These are phyloP conservation scores for Imbricaverruca yamaguchii DNA, from an alignment of 2,888 invertebrate species.

Conservation along the genomic window DNA sequence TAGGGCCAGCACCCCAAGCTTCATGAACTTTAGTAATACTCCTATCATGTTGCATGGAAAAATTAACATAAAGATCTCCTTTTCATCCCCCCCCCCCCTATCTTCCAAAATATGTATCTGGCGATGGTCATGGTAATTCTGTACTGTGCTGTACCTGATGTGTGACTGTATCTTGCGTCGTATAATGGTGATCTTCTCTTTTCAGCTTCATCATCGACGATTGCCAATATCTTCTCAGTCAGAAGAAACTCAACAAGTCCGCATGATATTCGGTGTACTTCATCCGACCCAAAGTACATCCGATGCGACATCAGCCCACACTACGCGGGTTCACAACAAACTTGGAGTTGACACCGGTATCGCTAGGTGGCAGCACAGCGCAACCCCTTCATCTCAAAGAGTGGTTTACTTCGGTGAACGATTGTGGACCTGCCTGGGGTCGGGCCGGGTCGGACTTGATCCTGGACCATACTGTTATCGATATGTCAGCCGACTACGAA, in stretches of 20 bases:
- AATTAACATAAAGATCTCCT: too few species aligned
- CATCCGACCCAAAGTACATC: constrained; percentile 17
- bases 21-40: too few species aligned
- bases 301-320: background rate
- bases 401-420: background rate
- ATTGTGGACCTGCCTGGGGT: background rate
- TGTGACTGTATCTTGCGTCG: too few species aligned
- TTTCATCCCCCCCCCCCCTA: too few species aligned
- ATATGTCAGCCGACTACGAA: background rate
- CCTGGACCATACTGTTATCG: constrained; percentile 7
- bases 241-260: constrained; percentile 9
- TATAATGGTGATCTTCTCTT: too few species aligned
- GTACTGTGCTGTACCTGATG: too few species aligned
- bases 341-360: background rate
- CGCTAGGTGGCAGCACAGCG: background rate
- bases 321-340: background rate
- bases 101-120: too few species aligned
- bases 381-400: background rate
- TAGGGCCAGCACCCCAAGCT: too few species aligned
- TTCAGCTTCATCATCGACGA: constrained; percentile 5
- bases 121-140: too few species aligned
- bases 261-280: constrained; percentile 20
- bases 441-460: constrained; percentile 13
- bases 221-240: background rate
- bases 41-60: too few species aligned